phyloP scores from a whole-genome alignment of 2,888 invertebrate species.

The Baronia brevicornis region DNA sequence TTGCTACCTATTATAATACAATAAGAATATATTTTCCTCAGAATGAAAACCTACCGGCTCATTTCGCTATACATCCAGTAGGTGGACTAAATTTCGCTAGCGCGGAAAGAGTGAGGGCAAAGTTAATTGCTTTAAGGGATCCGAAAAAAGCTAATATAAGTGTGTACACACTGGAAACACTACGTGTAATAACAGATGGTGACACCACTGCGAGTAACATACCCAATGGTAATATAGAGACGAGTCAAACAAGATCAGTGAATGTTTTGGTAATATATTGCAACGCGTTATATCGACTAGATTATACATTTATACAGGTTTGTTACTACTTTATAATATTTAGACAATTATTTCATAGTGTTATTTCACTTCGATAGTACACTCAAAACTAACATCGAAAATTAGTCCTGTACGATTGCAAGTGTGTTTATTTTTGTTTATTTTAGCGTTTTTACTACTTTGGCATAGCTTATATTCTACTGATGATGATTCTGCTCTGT shows the following conservation, averaged over 20 bases:
- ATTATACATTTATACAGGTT: slow-evolving; percentile 82
- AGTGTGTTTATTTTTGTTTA: no score
- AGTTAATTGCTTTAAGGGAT: slow-evolving; percentile 35
- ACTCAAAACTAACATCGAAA: no score
- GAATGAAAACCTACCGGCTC: slow-evolving; percentile 42
- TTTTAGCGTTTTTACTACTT: no score
- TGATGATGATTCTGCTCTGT: no score
- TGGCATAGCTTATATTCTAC: no score
- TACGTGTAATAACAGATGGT: slow-evolving; percentile 18
- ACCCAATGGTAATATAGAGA: slow-evolving; percentile 12
- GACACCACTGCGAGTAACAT: slow-evolving; percentile 5
- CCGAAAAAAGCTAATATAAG: slow-evolving; percentile 22
- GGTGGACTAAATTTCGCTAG: slow-evolving; percentile 61
- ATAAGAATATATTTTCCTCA: slow-evolving; percentile 22
- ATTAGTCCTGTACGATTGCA: no score
- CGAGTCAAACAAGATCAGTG: slow-evolving; percentile 22
- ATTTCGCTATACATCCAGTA: slow-evolving; percentile 53
- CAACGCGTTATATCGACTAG: slow-evolving; percentile 75
- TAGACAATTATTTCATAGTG: no score
- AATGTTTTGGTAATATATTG: slow-evolving; percentile 77
- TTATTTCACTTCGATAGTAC: no score
- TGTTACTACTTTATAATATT: slow-evolving; percentile 15
- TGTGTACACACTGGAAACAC: slow-evolving; percentile 31
- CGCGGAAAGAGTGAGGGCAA: slow-evolving; percentile 53
- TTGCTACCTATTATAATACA: background rate